These are phyloP conservation scores for Boleophthalmus pectinirostris DNA, from an alignment of 2,113 vertebrate species.

Conservation along the genomic window DNA sequence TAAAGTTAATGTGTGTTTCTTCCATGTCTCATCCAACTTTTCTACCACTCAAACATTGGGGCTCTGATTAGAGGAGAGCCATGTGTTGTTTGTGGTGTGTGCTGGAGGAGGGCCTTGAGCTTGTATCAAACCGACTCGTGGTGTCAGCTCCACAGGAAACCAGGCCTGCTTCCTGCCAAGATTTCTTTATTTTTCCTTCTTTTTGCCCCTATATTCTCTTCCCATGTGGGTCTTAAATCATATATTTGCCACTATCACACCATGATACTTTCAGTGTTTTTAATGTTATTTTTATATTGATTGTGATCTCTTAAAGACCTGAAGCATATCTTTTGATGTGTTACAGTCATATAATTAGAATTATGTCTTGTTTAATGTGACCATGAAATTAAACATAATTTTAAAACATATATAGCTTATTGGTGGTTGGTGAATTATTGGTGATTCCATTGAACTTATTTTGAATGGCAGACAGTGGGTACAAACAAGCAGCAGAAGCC, in stretches of 20 bases:
- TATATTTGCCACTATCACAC: background rate
- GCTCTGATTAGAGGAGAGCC: slow-evolving; percentile 55
- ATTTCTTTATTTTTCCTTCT: slow-evolving; percentile 44
- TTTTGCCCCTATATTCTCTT: slow-evolving; percentile 9
- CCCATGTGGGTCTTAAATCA: background rate
- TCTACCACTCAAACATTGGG: slow-evolving; percentile 61
- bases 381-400: background rate
- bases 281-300: background rate
- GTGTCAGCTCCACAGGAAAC: slow-evolving; percentile 66
- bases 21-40: slow-evolving; percentile 40
- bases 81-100: slow-evolving; percentile 35
- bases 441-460: background rate
- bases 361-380: background rate
- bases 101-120: slow-evolving; percentile 29
- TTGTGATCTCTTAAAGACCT: background rate
- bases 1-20: slow-evolving; percentile 24
- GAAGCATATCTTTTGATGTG: no score
- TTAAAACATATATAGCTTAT: background rate
- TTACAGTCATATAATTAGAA: background rate
- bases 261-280: background rate
- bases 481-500: slow-evolving; percentile 14
- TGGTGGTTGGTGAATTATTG: background rate
- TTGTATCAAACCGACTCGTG: slow-evolving; percentile 13
- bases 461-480: slow-evolving; percentile 7
- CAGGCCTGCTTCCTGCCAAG: slow-evolving; percentile 71